These are phyloP conservation scores for Aplochiton taeniatus DNA, from an alignment of 2,797 vertebrate species.

Conservation along the genomic window DNA sequence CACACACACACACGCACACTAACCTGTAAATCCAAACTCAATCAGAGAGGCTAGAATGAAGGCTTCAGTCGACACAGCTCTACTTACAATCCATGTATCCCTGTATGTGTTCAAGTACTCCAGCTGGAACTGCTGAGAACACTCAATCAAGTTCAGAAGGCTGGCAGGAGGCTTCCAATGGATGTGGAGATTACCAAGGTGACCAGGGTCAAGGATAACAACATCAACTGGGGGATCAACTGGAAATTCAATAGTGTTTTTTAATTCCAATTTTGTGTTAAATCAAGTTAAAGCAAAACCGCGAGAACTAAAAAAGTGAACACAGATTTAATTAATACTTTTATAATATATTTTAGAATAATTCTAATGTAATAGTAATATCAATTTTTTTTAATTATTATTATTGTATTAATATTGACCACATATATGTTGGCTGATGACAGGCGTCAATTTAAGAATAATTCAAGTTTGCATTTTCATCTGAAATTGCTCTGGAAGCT, in stretches of 20 bases:
- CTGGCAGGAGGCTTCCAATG: slow-evolving; percentile 63
- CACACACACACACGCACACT: neutral
- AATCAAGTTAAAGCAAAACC: neutral
- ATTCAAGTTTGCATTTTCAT: no score
- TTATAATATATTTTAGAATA: no score
- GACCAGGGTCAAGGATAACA: slow-evolving; percentile 62
- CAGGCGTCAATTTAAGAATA: no score
- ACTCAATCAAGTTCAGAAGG: slow-evolving; percentile 51
- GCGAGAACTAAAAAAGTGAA: no score
- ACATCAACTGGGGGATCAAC: slow-evolving; percentile 68
- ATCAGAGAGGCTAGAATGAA: neutral
- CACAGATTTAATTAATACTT: no score
- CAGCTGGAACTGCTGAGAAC: slow-evolving; percentile 63
- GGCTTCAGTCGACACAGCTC: neutral
- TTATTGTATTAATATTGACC: no score
- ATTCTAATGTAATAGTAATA: no score
- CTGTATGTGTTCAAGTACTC: slow-evolving; percentile 66
- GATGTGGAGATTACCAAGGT: slow-evolving; percentile 68
- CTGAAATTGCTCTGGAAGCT: no score
- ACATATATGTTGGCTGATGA: no score
- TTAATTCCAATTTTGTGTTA: neutral
- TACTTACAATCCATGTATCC: slow-evolving; percentile 65
- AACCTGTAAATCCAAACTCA: neutral
- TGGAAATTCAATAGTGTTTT: slow-evolving; percentile 31
- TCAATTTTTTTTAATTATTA: no score